Evolutionary conservation across 2,888 invertebrate genomes (phyloP).

Genomic region (Sinhomidia bicolor): DNA sequence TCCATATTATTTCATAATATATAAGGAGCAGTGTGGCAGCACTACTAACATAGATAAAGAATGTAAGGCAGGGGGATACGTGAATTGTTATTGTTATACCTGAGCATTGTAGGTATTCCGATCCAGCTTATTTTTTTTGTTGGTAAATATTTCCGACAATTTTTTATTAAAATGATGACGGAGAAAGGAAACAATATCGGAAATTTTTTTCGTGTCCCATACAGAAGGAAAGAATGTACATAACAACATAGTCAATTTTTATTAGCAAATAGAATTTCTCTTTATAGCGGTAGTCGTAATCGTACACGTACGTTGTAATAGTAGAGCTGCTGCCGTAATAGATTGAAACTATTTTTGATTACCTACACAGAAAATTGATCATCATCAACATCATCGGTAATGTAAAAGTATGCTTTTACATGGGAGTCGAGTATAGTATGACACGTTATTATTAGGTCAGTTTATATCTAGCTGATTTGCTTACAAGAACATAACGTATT

Average conservation of each 20-base stretch:
- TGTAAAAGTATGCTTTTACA: not conserved
- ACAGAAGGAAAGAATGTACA: slow-evolving; percentile 7
- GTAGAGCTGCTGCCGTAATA: not conserved
- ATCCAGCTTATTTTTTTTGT: not conserved
- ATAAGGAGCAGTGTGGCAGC: no score
- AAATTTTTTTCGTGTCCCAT: slow-evolving; percentile 33
- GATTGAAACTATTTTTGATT: slow-evolving; percentile 22
- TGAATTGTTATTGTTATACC: slow-evolving; percentile 30
- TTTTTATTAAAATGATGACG: slow-evolving; percentile 44
- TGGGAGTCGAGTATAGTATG: not conserved
- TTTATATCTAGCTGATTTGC: slow-evolving; percentile 30
- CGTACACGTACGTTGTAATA: not conserved
- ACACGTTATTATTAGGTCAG: slow-evolving; percentile 43
- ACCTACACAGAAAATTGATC: slow-evolving; percentile 34
- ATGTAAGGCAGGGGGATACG: slow-evolving; percentile 7
- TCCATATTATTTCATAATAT: no score
- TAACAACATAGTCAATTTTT: not conserved
- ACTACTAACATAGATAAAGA: no score
- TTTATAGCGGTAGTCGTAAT: not conserved
- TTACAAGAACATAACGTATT: slow-evolving; percentile 48
- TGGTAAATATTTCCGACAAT: slow-evolving; percentile 35
- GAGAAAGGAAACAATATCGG: slow-evolving; percentile 53
- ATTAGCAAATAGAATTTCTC: slow-evolving; percentile 22
- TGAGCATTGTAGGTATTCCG: not conserved
- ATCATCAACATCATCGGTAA: slow-evolving; percentile 1